Conservation (phyloP, 2,888 invertebrate genomes). For the Xestia c-nigrum region DNA sequence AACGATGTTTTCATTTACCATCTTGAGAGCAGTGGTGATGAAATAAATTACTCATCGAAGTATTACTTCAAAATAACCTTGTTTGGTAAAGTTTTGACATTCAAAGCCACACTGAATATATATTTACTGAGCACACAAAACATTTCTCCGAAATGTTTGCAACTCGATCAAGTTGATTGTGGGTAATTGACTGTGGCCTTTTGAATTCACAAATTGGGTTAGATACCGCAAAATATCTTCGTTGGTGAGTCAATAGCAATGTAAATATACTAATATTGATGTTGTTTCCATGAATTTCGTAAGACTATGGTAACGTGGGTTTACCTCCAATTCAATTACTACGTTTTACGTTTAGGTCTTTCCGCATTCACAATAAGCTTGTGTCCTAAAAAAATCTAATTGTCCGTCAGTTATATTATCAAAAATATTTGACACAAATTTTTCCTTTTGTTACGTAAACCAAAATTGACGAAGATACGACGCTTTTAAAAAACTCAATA, state of each 20-base stretch:
- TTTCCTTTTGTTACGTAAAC: too few relatives aligned
- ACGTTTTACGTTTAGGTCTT: neutral
- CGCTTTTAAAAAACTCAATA: too few relatives aligned
- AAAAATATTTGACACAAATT: too few relatives aligned
- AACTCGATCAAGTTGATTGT: conserved; percentile 30
- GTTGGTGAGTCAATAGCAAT: neutral
- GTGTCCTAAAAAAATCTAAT: too few relatives aligned
- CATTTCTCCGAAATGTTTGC: conserved; percentile 34
- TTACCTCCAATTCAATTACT: neutral
- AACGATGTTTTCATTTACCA: neutral
- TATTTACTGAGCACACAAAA: conserved; percentile 16
- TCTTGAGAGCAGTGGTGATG: neutral
- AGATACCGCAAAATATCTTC: neutral
- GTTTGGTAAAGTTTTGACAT: conserved; percentile 7
- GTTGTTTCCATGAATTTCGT: neutral
- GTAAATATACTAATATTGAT: conserved; percentile 1
- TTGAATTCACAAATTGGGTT: conserved; percentile 25
- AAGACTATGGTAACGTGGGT: neutral
- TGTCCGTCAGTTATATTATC: too few relatives aligned
- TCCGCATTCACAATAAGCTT: too few relatives aligned
- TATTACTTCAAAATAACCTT: conserved; percentile 4
- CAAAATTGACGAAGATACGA: too few relatives aligned
- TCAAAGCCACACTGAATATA: neutral
- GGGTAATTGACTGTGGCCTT: conserved; percentile 18
- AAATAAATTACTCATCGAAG: neutral